Base-by-base conservation (phyloP, 2,797 vertebrate species). In the Eremophila alpestris region DNA sequence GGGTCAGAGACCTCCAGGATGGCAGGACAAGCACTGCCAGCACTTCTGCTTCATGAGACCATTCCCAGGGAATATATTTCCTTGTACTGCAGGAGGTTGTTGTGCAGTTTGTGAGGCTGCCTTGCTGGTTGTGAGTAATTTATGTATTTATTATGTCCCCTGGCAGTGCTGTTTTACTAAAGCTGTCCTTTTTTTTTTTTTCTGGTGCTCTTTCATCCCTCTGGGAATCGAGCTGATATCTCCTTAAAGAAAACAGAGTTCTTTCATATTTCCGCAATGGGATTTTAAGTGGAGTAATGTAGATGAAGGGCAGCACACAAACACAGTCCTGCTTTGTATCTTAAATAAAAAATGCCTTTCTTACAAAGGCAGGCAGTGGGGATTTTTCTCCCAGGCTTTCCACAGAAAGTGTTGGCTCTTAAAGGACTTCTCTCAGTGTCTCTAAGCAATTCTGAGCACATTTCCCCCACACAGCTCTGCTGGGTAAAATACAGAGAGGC, bases 151-250 rank as follows among this genome's bases (percentile, higher is more conserved):
- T 96, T 89, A 79, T 83, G 76, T 89, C 96, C 90, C 83, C 69
- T 81, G 82, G 94, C 90, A 87, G 78, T 70, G 82, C 94, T 95
- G 94, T 92, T 96, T 96, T 89, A 94, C 94, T 95, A 92, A 94
- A 90, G 59, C 78, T 83, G 87, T 92, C 90, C 64, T 23, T 29
- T 36, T 36, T 93, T 36, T 93, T 93, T 73, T 85, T 87, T 64
- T 36, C 73, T 65, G 51, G 63, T 89, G 83, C 75, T 90, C 70
- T 88, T 93, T 95, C 65, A 94, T 94, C 77, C 90, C 90, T 60
- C 56, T 92, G 90, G 94, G 95, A 94, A 86, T 22, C 10, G 64
- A 74, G 26, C 70, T 92, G 91, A 84, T 80, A 75, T 63, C 88
- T 95, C 93, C 94, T 94, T 94, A 93, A 94, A 90, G 90, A 89